Percentiles rank a stretch among this genome's conserved stretches.
These are phyloP conservation scores for Pogonocichla stellata DNA, from an alignment of 2,113 vertebrate genomes.

Conservation along the genomic window DNA sequence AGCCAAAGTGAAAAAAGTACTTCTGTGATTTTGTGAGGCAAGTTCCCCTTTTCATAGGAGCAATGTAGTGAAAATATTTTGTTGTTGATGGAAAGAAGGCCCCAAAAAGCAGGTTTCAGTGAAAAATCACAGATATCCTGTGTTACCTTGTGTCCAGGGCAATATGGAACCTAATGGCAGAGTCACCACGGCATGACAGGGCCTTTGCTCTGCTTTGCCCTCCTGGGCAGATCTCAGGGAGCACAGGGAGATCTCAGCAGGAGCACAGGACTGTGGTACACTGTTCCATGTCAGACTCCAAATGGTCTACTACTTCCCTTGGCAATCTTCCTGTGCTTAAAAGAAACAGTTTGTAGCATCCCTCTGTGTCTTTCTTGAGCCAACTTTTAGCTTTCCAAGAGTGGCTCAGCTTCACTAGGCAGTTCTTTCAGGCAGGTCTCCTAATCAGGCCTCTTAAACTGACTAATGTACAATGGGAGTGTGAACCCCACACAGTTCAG, in stretches of 20 bases:
- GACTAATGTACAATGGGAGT: neutral
- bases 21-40: neutral
- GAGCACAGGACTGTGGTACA: neutral
- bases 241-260: neutral
- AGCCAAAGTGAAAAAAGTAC: neutral
- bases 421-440: neutral
- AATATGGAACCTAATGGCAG: neutral
- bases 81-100: neutral
- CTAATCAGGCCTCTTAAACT: neutral
- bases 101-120: neutral
- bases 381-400: neutral
- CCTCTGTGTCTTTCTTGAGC: neutral
- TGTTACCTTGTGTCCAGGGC: neutral
- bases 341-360: neutral
- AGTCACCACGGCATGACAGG: neutral
- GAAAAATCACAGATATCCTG: neutral
- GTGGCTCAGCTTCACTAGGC: neutral
- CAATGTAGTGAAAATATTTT: neutral
- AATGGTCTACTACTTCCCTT: neutral
- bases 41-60: neutral
- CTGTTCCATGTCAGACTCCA: neutral
- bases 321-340: neutral
- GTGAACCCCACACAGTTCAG: rapidly evolving
- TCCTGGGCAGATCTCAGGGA: neutral
- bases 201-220: neutral